Evolutionary conservation across 2,113 vertebrate species (phyloP).

Genomic region (Camelus bactrianus): DNA sequence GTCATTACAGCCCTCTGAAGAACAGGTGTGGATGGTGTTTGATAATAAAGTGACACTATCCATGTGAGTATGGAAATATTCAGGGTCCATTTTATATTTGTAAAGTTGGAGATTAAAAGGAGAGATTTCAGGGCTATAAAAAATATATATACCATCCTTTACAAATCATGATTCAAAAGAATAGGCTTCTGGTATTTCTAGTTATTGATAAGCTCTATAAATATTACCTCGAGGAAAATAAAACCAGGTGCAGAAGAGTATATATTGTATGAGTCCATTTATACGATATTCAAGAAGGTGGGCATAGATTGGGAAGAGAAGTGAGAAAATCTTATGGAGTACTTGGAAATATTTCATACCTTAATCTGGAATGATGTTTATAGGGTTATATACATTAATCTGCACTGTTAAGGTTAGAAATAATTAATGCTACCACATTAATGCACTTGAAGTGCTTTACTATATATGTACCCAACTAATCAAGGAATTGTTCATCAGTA

Average conservation of each 20-base stretch:
- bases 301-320: not conserved
- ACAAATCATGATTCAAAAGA: not conserved
- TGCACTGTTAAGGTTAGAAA: not conserved
- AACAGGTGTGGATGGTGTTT: not conserved
- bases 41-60: not conserved
- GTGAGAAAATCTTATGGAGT: not conserved
- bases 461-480: not conserved
- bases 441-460: not conserved
- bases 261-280: not conserved
- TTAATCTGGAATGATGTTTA: not conserved
- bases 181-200: not conserved
- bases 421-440: not conserved
- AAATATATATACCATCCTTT: not conserved
- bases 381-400: not conserved
- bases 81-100: not conserved
- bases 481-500: not conserved
- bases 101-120: not conserved
- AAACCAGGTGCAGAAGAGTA: not conserved
- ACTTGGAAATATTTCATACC: not conserved
- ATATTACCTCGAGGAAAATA: not conserved
- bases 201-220: not conserved
- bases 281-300: not conserved
- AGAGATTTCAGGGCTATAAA: not conserved
- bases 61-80: not conserved
- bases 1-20: not conserved